Evolutionary conservation across 2,113 vertebrate genomes (phyloP).

Genomic region (Cochlearius cochlearius): DNA sequence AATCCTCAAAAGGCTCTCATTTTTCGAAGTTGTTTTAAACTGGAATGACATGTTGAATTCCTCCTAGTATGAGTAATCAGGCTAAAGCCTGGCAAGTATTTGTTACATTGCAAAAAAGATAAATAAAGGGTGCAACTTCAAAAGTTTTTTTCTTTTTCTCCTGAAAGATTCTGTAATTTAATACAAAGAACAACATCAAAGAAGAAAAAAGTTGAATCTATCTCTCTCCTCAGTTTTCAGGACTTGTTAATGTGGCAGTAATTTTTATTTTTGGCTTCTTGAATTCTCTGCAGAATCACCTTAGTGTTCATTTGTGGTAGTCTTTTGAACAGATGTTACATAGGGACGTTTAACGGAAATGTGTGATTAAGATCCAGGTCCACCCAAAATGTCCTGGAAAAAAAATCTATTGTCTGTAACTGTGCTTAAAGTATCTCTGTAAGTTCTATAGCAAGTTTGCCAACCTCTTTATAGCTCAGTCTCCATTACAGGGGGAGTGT

Average conservation of each 20-base stretch:
- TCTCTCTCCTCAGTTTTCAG: not conserved
- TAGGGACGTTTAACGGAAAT: not conserved
- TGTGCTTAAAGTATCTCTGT: not conserved
- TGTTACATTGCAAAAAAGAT: not conserved
- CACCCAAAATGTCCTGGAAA: not conserved
- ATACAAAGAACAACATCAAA: not conserved
- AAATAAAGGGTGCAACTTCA: not conserved
- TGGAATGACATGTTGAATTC: slow-evolving; percentile 47
- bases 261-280: slow-evolving; percentile 15
- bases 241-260: not conserved
- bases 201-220: not conserved
- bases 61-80: slow-evolving; percentile 21
- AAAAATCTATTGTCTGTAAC: not conserved
- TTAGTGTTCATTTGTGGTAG: not conserved
- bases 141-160: not conserved
- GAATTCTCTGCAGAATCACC: not conserved
- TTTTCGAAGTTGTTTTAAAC: slow-evolving; percentile 44
- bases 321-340: not conserved
- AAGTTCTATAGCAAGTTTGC: not conserved
- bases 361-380: not conserved
- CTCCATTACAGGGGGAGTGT: not conserved
- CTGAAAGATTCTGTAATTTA: not conserved
- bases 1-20: not conserved
- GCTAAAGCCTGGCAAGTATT: not conserved
- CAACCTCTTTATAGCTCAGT: not conserved